phyloP scores from a whole-genome alignment of 2,113 vertebrate genomes.

The Triplophysa rosa region DNA sequence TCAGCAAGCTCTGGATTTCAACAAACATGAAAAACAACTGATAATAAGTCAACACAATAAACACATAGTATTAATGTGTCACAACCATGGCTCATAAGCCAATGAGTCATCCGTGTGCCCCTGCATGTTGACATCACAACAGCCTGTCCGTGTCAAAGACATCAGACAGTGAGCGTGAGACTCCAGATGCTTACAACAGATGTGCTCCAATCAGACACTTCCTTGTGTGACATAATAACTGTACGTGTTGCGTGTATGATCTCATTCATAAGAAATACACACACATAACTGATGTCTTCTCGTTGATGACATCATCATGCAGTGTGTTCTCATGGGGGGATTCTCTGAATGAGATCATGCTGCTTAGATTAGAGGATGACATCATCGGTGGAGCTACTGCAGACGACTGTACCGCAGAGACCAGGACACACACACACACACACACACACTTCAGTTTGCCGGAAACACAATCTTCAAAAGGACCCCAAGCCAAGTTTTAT shows the following conservation, averaged over 20 bases:
- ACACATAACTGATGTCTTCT: background rate
- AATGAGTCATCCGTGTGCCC: too few relatives aligned
- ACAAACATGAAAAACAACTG: too few relatives aligned
- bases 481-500: too few relatives aligned
- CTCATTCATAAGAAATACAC: background rate
- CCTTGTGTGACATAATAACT: background rate
- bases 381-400: conserved; percentile 14
- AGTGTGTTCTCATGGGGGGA: background rate
- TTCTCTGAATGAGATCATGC: conserved; percentile 35
- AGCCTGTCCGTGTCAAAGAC: background rate
- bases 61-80: too few relatives aligned
- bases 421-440: conserved; percentile 36
- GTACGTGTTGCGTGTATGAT: conserved; percentile 17
- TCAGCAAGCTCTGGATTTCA: too few relatives aligned
- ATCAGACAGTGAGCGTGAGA: background rate
- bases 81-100: too few relatives aligned
- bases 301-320: conserved; percentile 19
- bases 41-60: too few relatives aligned
- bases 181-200: conserved; percentile 10
- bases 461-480: too few relatives aligned
- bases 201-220: background rate
- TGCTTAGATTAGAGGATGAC: conserved; percentile 40
- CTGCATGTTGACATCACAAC: too few relatives aligned
- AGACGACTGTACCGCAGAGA: background rate
- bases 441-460: too few relatives aligned